Conservation (phyloP, 2,888 invertebrate species). For the Dione juno region DNA sequence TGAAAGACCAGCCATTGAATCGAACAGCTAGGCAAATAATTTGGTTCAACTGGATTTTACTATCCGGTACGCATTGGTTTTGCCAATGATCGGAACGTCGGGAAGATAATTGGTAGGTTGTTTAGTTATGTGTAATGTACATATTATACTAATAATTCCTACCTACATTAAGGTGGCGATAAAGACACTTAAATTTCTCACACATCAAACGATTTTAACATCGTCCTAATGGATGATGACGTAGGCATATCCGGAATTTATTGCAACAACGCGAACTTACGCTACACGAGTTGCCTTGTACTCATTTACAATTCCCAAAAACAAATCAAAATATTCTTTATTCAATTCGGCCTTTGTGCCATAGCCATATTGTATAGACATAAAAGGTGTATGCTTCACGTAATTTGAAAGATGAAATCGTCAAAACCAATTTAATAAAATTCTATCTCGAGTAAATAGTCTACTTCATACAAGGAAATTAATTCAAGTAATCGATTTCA, state of each 20-base stretch:
- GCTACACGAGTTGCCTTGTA: background rate
- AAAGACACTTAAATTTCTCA: background rate
- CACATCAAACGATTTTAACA: background rate
- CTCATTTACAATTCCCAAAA: slow-evolving; percentile 5
- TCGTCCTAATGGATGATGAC: no score
- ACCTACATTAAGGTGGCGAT: background rate
- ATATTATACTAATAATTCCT: no score
- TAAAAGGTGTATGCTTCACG: background rate
- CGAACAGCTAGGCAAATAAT: no score
- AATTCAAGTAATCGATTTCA: background rate
- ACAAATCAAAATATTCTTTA: background rate
- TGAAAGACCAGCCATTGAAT: no score
- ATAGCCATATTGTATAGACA: no score
- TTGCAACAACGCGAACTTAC: background rate
- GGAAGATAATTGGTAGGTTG: no score
- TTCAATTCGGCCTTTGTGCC: no score
- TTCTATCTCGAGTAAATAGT: background rate
- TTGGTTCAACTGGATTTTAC: no score
- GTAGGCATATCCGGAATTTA: background rate
- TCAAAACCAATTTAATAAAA: slow-evolving; percentile 1
- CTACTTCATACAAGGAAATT: background rate
- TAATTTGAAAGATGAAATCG: background rate
- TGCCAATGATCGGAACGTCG: no score
- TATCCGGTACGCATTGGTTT: no score
- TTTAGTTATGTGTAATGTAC: no score